Conservation (phyloP, 2,797 vertebrate species). For the Microcaecilia unicolor region DNA sequence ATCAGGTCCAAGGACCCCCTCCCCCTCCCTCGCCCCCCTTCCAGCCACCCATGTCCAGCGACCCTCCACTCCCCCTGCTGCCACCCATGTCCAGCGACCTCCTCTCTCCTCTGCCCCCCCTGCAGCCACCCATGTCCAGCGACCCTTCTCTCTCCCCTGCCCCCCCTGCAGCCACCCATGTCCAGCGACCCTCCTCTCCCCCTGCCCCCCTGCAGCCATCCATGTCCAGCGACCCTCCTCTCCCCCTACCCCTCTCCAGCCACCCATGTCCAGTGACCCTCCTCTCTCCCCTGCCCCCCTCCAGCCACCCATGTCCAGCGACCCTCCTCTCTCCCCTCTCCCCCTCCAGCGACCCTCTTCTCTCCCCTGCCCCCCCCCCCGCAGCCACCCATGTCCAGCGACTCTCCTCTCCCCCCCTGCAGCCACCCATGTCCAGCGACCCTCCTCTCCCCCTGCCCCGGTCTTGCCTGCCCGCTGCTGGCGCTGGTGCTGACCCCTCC, state of each 20-base stretch:
- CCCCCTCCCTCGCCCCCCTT: not conserved
- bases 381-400: too few relatives aligned
- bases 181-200: not conserved
- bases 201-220: not conserved
- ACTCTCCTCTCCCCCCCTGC: too few relatives aligned
- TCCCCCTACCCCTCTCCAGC: too few relatives aligned
- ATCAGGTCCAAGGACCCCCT: too few relatives aligned
- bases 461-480: too few relatives aligned
- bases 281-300: not conserved
- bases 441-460: too few relatives aligned
- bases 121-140: not conserved
- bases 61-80: not conserved
- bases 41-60: not conserved
- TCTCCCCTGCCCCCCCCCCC: too few relatives aligned
- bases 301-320: not conserved
- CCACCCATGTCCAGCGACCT: not conserved
- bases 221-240: not conserved
- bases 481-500: too few relatives aligned
- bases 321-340: not conserved
- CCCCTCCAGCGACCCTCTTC: too few relatives aligned
- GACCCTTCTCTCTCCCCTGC: not conserved
- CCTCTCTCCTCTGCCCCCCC: slow-evolving; percentile 1
- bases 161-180: not conserved
- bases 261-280: slow-evolving; percentile 4
- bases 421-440: too few relatives aligned